A percentile compares a stretch with the other conserved stretches of the same genome.
phyloP scores from a whole-genome alignment of 2,113 vertebrate species.

The Gobiocypris rarus region DNA sequence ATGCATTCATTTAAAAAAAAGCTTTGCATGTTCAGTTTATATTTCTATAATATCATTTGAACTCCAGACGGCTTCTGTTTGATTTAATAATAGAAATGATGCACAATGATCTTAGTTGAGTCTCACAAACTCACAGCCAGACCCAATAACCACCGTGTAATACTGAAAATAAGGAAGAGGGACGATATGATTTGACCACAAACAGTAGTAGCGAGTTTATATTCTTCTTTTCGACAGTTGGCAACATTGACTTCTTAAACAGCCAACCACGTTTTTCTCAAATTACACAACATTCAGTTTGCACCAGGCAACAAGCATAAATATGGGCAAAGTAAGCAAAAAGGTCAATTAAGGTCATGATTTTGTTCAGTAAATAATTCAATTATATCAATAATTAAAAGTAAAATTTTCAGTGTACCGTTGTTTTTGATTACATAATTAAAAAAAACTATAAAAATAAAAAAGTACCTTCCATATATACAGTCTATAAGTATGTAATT shows the following conservation, averaged over 20 bases:
- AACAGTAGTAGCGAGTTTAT: constrained; percentile 2
- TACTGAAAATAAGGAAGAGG: background rate
- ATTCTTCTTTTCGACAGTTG: background rate
- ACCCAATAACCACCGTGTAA: background rate
- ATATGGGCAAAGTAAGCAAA: background rate
- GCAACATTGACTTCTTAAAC: background rate
- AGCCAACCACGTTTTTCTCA: too few species aligned
- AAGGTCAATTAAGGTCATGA: background rate
- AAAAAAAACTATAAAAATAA: background rate
- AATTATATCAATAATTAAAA: background rate
- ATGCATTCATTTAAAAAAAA: background rate
- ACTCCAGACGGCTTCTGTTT: background rate
- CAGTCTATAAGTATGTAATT: background rate
- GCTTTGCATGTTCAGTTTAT: background rate
- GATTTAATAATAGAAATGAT: background rate
- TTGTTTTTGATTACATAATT: background rate
- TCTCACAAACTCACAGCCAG: background rate
- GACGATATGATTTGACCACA: background rate
- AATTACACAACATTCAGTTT: background rate
- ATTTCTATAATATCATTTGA: background rate
- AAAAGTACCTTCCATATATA: background rate
- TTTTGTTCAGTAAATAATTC: background rate
- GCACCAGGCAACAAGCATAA: constrained; percentile 13
- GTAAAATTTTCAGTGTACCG: background rate
- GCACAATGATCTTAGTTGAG: background rate